Evolutionary conservation across 37 sponge, comb jelly and placozoan species (phyloP), one percentile per base, ranked within the genome.

Genomic region (Petrosia ficiformis): DNA sequence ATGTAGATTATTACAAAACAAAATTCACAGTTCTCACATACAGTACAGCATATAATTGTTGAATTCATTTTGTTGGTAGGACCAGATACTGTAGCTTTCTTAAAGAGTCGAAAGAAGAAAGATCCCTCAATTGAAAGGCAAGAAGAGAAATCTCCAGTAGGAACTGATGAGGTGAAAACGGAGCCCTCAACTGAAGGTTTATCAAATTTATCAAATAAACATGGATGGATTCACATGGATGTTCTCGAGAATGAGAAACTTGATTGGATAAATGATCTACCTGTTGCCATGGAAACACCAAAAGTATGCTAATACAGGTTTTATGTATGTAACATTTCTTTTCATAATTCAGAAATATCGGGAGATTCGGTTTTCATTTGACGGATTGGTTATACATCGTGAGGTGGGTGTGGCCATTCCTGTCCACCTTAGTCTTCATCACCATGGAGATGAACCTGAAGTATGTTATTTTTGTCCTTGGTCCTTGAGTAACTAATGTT

Each of bases 361-460:
- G 38, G 80, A 84, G 38, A 69, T 70, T 34, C 52, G 96, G 30
- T 95, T 92, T 66, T 82, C 80, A 24, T 57, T 95, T 34, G 83
- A 92, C 35, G 96, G 96, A 43, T 67, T 74, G 26, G 60, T 95
- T 31, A 81, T 95, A 34, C 80, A 89, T 28, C 43, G 80, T 2
- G 76, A 63, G 29, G 56, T 8, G 11, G 70, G 65, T 14, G 28
- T 58, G 1, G 77, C 60, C 30, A 25, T 92, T 42, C 86, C 89
- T 1, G 19, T 67, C 24, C 77, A 85, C 52, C 37, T 82, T 10
- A 94, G 89, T 39, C 80, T 95, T 2, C 90, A 92, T 82, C 96
- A 95, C 81, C 96, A 95, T 80, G 96, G 96, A 4, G 87, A 88
- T 29, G 85, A 89, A 34, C 94, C 94, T 39, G 71, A 80, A 66